Percentiles rank a stretch among this genome's conserved stretches.
Conservation (phyloP, 2,113 vertebrate genomes). For the Orthonyx spaldingii region DNA sequence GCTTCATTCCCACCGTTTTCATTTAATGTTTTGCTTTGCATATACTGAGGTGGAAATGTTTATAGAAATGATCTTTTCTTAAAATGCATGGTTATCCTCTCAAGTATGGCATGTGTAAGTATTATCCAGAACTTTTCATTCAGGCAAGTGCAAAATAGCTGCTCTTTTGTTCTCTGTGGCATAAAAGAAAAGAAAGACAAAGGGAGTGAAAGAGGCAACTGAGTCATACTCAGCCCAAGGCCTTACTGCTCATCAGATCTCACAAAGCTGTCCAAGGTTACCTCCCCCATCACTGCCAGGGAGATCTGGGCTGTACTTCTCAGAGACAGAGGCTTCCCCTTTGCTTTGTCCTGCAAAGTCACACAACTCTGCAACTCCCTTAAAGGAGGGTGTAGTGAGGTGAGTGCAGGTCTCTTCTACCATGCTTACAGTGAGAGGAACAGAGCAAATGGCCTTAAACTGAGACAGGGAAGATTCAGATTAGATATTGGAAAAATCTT, state of each 20-base stretch:
- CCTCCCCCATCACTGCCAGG: not conserved
- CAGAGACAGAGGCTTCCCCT: not conserved
- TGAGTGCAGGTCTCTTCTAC: not conserved
- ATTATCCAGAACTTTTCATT: not conserved
- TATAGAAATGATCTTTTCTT: not conserved
- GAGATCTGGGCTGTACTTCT: not conserved
- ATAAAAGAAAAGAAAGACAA: not conserved
- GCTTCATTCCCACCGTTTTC: not conserved
- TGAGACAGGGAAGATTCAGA: not conserved
- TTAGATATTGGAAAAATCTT: not conserved
- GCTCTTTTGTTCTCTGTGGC: not conserved
- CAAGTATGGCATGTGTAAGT: not conserved
- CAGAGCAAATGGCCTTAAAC: not conserved
- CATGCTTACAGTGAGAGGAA: not conserved
- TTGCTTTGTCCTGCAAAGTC: not conserved
- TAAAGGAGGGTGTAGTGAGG: not conserved
- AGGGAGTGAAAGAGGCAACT: fast-evolving
- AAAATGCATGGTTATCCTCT: not conserved
- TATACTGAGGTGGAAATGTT: not conserved
- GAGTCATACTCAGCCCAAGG: not conserved
- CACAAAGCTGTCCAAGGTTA: not conserved
- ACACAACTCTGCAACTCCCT: not conserved
- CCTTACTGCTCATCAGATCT: not conserved
- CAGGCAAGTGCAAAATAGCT: not conserved
- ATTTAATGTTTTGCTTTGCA: not conserved